Conservation (phyloP, 2,797 vertebrate species). For the Sebastes alutus region DNA sequence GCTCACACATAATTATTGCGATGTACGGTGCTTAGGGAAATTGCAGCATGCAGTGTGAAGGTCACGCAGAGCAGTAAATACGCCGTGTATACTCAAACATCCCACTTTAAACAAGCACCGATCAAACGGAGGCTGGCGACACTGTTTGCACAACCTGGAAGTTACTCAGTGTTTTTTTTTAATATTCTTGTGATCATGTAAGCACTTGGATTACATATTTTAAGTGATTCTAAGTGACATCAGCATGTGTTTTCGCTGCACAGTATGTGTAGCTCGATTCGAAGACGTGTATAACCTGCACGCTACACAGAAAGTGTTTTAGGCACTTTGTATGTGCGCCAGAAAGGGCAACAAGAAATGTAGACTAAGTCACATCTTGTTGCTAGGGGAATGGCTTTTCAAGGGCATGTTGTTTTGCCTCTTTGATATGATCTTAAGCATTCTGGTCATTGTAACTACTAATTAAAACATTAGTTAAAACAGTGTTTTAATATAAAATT, state of each 20-base stretch:
- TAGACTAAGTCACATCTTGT: background rate
- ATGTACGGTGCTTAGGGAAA: slow-evolving; percentile 57
- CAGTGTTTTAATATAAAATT: background rate
- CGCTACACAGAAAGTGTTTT: background rate
- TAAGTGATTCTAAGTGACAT: background rate
- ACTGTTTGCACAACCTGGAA: slow-evolving; percentile 26
- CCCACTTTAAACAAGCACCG: slow-evolving; percentile 36
- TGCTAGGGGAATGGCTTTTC: background rate
- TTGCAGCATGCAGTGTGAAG: slow-evolving; percentile 51
- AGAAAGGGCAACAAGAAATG: background rate
- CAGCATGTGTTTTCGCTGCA: background rate
- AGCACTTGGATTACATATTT: background rate
- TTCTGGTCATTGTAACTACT: background rate
- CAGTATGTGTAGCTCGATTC: background rate
- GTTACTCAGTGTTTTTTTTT: background rate
- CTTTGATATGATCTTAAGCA: background rate
- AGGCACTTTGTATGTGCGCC: background rate
- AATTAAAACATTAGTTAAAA: background rate
- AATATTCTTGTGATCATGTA: background rate
- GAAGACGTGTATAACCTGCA: background rate
- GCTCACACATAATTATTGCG: slow-evolving; percentile 57
- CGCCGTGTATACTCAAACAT: slow-evolving; percentile 30
- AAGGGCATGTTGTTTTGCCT: background rate
- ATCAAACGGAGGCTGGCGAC: slow-evolving; percentile 2
- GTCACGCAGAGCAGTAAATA: slow-evolving; percentile 52